phyloP scores from a whole-genome alignment of 2,113 vertebrate species.

The Silurus glanis region DNA sequence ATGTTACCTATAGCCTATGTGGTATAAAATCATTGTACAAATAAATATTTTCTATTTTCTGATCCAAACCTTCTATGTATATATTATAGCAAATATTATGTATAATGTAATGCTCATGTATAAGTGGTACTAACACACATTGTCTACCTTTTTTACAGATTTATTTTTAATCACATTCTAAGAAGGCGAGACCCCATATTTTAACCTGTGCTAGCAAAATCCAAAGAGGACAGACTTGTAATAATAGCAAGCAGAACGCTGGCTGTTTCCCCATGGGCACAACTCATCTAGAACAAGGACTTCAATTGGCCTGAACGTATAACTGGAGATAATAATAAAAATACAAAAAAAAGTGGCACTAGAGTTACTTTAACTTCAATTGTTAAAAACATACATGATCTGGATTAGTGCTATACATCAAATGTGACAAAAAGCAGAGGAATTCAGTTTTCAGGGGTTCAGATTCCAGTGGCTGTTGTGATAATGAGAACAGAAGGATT shows the following conservation, averaged over 20 bases:
- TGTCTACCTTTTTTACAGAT: background rate
- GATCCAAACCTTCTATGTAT: no score
- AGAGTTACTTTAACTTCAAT: background rate
- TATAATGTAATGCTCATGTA: background rate
- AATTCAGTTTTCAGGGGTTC: background rate
- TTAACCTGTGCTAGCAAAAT: slow-evolving; percentile 12
- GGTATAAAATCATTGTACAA: background rate
- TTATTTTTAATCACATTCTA: slow-evolving; percentile 9
- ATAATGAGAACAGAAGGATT: background rate
- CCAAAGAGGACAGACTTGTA: slow-evolving; percentile 39
- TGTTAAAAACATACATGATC: background rate
- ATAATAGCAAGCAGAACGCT: slow-evolving; percentile 37
- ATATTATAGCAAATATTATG: no score
- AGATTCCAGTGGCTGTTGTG: background rate
- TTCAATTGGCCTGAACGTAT: slow-evolving; percentile 33
- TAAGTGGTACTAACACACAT: background rate
- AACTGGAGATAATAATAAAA: slow-evolving; percentile 41
- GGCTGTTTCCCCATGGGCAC: slow-evolving; percentile 32
- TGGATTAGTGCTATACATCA: no score
- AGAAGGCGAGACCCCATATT: slow-evolving; percentile 20
- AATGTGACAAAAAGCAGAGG: background rate
- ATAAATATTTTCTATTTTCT: no score
- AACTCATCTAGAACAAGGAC: slow-evolving; percentile 42
- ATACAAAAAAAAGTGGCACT: slow-evolving; percentile 28
- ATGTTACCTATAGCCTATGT: background rate